Conservation (phyloP, 2,113 vertebrate genomes). For the Thamnaconus septentrionalis region DNA sequence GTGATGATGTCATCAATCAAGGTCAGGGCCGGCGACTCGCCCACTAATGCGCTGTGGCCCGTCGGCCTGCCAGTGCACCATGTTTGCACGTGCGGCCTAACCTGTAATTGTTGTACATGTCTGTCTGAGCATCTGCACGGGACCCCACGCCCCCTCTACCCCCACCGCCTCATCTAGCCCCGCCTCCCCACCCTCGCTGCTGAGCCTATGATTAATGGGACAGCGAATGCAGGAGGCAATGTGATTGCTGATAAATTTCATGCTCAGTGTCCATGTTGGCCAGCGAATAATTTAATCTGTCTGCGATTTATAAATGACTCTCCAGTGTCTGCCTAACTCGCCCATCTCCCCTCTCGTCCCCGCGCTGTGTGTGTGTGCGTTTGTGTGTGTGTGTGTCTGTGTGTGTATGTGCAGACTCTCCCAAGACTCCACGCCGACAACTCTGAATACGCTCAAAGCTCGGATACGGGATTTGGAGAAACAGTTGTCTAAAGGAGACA, state of each 20-base stretch:
- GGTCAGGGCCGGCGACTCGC: slow-evolving; percentile 28
- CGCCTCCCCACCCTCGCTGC: background rate
- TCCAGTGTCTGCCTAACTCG: slow-evolving; percentile 55
- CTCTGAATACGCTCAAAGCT: slow-evolving; percentile 93
- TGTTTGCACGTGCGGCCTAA: slow-evolving; percentile 22
- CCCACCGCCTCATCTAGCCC: slow-evolving; percentile 18
- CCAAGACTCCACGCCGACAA: slow-evolving; percentile 79
- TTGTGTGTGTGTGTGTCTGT: slow-evolving; percentile 60
- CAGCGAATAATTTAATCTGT: slow-evolving; percentile 76
- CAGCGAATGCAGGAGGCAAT: slow-evolving; percentile 56
- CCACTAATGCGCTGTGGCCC: slow-evolving; percentile 28
- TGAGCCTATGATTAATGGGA: slow-evolving; percentile 68
- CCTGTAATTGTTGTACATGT: slow-evolving; percentile 40
- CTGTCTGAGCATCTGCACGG: slow-evolving; percentile 31
- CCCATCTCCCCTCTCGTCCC: slow-evolving; percentile 22
- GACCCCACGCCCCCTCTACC: slow-evolving; percentile 23
- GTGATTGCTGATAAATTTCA: slow-evolving; percentile 77
- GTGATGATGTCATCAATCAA: slow-evolving; percentile 66
- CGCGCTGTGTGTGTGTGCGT: slow-evolving; percentile 42
- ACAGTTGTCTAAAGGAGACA: slow-evolving; percentile 95
- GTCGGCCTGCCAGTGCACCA: slow-evolving; percentile 19
- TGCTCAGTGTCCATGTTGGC: slow-evolving; percentile 75
- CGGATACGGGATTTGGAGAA: slow-evolving; percentile 97
- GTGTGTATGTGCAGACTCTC: slow-evolving; percentile 63
- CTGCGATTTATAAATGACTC: slow-evolving; percentile 76